Conservation (phyloP, 2,113 vertebrate genomes). For the Amphilophus citrinellus region DNA sequence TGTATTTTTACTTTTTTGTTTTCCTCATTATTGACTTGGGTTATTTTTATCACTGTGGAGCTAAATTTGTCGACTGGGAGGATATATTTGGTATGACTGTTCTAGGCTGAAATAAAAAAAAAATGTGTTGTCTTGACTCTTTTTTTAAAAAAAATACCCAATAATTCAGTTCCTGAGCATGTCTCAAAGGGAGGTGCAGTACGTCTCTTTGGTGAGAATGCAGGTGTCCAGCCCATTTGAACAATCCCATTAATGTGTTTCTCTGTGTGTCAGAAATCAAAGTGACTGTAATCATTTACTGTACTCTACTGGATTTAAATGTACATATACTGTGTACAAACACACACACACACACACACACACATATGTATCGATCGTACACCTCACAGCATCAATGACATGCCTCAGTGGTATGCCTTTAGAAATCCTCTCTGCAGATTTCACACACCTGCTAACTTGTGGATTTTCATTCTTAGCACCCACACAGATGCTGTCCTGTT, state of each 20-base stretch:
- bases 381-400: not conserved
- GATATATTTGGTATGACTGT: fast-evolving
- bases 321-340: not conserved
- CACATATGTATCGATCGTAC: not conserved
- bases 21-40: not conserved
- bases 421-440: constrained; percentile 2
- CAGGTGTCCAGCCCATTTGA: not conserved
- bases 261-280: not conserved
- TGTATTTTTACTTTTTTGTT: not conserved
- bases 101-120: not conserved
- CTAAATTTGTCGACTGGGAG: not conserved
- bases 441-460: constrained; percentile 31
- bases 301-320: not conserved
- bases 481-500: constrained; percentile 62
- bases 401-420: not conserved
- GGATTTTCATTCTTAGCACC: constrained; percentile 35
- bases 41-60: constrained; percentile 14
- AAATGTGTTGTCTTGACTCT: not conserved
- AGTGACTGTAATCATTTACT: not conserved
- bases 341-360: no score
- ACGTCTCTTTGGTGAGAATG: not conserved
- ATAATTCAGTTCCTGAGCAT: not conserved
- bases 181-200: not conserved
- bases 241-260: not conserved
- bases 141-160: not conserved